These are phyloP conservation scores for Phaethornis superciliosus DNA, from an alignment of 2,113 vertebrate species.

Conservation along the genomic window DNA sequence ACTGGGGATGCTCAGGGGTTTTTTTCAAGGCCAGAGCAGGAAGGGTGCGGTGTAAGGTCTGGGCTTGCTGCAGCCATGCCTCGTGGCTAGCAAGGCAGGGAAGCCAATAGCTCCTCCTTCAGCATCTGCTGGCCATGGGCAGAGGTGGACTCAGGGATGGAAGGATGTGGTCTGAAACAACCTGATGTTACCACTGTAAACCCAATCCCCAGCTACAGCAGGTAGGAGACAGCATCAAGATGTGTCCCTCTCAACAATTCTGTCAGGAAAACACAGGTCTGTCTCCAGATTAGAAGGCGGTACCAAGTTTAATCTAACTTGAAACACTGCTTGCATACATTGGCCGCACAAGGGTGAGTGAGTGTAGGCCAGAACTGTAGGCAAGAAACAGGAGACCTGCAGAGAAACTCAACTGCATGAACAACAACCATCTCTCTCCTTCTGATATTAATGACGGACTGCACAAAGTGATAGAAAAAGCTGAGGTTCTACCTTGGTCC, in stretches of 20 bases:
- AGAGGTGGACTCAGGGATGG: background rate
- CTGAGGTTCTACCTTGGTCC: background rate
- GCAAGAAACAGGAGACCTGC: background rate
- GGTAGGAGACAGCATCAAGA: background rate
- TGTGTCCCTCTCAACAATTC: background rate
- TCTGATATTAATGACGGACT: background rate
- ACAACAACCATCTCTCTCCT: background rate
- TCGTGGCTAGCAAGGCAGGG: fast-evolving
- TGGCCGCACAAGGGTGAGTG: fast-evolving
- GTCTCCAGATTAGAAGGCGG: background rate
- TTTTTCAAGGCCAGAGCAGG: background rate
- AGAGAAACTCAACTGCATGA: background rate
- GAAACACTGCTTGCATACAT: background rate
- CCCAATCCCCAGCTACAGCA: background rate
- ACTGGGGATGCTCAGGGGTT: fast-evolving
- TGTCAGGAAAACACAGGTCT: background rate
- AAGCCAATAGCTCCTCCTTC: fast-evolving
- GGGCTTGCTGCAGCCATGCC: fast-evolving
- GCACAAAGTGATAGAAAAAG: background rate
- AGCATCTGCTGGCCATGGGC: background rate
- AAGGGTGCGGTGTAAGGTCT: background rate
- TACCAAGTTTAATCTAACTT: background rate
- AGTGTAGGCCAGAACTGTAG: background rate
- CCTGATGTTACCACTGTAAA: fast-evolving
- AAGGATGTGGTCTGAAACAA: fast-evolving